Evolutionary conservation across 2,113 vertebrate genomes (phyloP), one percentile per base, ranked within the genome.

Genomic region (Embiotoca jacksoni): DNA sequence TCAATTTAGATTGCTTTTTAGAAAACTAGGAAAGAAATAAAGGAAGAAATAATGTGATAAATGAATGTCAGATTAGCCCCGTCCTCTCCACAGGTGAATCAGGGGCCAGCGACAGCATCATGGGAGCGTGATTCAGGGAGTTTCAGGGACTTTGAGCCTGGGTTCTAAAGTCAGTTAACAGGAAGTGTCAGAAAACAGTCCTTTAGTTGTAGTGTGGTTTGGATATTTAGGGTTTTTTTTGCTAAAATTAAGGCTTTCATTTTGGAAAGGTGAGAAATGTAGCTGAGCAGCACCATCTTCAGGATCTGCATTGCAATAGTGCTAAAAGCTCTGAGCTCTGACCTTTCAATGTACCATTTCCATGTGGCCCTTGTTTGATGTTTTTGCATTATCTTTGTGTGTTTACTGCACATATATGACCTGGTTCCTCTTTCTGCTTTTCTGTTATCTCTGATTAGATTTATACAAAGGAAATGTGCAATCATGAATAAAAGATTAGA

Each of bases 281-380:
- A 67, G 41, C 71, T 71, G 63, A 82, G 75, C 72, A 84, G 78
- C 79, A 64, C 79, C 72, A 87, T 82, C 71, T 80, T 80, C 75
- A 82, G 78, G 75, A 63, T 67, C 36, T 64, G 3, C 11, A 57
- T 57, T 11, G 69, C 74, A 75, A 70, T 44, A 50, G 46, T 77
- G n/a, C 36, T 32, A 52, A 4, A 5, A 49, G 59, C 5, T 56
- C 55, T 35, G n/a, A 64, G 35, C 54, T 81, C 7, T 67, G 66
- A 63, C 46, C 33, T 63, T 31, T 39, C 37, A 6, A 41, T 75
- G 1, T 15, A 15, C 2, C 59, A 1, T 44, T 16, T 16, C 7
- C 1, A 33, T 3, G 41, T 7, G 10, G 41, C 41, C 3, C 9
- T 11, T 13, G 41, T 13, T 44, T 44, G 13, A 13, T 44, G 3